Percentiles rank a stretch among this genome's conserved stretches.
Conservation (phyloP, 2,888 invertebrate species). For the Andricus quercusramuli region DNA sequence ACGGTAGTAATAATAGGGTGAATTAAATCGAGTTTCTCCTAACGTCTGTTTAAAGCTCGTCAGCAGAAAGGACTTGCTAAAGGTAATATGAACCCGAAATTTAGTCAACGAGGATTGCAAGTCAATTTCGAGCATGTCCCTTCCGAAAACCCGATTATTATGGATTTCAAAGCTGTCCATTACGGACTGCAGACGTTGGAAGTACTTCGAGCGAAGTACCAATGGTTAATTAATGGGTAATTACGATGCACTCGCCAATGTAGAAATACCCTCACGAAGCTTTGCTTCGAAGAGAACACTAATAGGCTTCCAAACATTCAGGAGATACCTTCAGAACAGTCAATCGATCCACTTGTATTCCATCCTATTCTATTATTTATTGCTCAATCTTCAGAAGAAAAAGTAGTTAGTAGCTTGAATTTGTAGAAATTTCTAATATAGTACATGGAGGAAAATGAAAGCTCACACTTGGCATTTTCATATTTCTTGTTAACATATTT, state of each 20-base stretch:
- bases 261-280: slow-evolving; percentile 45
- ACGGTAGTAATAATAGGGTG: slow-evolving; percentile 57
- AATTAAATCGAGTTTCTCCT: slow-evolving; percentile 58
- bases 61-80: slow-evolving; percentile 56
- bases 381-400: neutral
- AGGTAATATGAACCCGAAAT: slow-evolving; percentile 64
- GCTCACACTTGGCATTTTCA: too few species aligned
- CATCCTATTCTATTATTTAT: neutral
- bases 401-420: neutral
- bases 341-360: neutral
- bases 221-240: slow-evolving; percentile 52
- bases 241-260: slow-evolving; percentile 37
- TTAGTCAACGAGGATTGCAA: slow-evolving; percentile 62
- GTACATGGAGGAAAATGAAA: too few species aligned
- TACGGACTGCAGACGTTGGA: slow-evolving; percentile 49
- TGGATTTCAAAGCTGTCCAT: slow-evolving; percentile 52
- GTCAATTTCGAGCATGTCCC: slow-evolving; percentile 62
- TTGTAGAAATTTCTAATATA: too few species aligned
- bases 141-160: slow-evolving; percentile 55
- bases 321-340: neutral
- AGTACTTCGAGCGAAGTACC: slow-evolving; percentile 49
- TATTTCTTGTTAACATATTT: too few species aligned
- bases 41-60: slow-evolving; percentile 57
- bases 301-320: neutral
- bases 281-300: neutral